phyloP scores from a whole-genome alignment of 1,140 invertebrate species.

The Scaptomyza montana region DNA sequence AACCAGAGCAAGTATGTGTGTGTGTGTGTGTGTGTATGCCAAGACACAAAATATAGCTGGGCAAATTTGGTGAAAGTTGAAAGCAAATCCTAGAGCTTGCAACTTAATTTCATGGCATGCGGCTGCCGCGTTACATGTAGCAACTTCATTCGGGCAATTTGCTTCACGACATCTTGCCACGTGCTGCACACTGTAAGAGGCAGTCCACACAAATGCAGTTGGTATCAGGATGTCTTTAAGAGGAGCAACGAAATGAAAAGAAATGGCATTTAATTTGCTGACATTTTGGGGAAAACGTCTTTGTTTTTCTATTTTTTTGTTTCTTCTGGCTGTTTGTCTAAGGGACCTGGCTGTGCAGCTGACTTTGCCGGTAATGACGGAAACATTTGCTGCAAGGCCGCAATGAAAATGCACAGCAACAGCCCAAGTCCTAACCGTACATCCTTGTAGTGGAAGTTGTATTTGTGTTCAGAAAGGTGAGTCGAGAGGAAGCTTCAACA shows the following conservation, averaged over 20 bases:
- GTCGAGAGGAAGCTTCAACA: constrained; percentile 37
- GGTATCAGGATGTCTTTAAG: constrained; percentile 57
- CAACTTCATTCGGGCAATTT: constrained; percentile 79
- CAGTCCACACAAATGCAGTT: constrained; percentile 9
- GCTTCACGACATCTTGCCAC: constrained; percentile 67
- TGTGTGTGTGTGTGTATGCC: constrained; percentile 8
- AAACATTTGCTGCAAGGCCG: constrained; percentile 72
- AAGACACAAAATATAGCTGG: constrained; percentile 32
- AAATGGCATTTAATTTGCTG: constrained; percentile 79
- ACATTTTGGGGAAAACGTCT: constrained; percentile 56
- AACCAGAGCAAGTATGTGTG: constrained; percentile 10
- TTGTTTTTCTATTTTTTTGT: constrained; percentile 34
- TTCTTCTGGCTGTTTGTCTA: constrained; percentile 7
- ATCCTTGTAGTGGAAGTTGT: constrained; percentile 35
- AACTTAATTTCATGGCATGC: constrained; percentile 78
- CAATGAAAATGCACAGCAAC: constrained; percentile 68
- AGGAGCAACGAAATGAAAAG: constrained; percentile 64
- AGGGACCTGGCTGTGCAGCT: constrained; percentile 27
- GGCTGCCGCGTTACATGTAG: constrained; percentile 53
- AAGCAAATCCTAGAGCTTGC: constrained; percentile 78
- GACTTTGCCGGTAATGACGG: constrained; percentile 69
- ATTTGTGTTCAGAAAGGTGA: constrained; percentile 2
- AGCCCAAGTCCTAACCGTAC: constrained; percentile 46
- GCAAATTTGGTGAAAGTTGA: constrained; percentile 74
- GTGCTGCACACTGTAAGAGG: constrained; percentile 39